A percentile compares a stretch with the other conserved stretches of the same genome.
Evolutionary conservation across 2,888 invertebrate species (phyloP).

Genomic region (Ornithoptera alexandrae): DNA sequence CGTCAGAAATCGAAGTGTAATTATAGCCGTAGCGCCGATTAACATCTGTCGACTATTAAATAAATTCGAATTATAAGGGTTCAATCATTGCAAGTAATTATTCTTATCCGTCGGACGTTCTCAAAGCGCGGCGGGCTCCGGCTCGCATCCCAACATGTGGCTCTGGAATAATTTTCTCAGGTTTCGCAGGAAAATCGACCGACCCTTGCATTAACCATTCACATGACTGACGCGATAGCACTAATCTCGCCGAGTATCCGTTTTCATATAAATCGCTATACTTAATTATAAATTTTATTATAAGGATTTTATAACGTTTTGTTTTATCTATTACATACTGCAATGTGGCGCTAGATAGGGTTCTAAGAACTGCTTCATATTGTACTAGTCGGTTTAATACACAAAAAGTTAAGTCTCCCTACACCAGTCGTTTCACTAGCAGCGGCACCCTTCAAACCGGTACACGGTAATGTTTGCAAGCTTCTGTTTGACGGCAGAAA

Average conservation of each 20-base stretch:
- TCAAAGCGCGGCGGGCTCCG: conserved; percentile 65
- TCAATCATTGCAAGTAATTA: conserved; percentile 80
- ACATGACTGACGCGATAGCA: conserved; percentile 61
- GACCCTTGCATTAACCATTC: conserved; percentile 75
- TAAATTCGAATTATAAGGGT: conserved; percentile 76
- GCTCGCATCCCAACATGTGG: conserved; percentile 52
- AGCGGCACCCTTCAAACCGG: no score
- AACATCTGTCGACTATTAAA: conserved; percentile 80
- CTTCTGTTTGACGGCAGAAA: no score
- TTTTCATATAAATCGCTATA: conserved; percentile 46
- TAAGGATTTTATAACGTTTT: not conserved
- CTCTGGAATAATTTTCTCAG: conserved; percentile 74
- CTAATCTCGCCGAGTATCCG: conserved; percentile 62
- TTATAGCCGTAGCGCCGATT: conserved; percentile 73
- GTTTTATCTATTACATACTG: no score
- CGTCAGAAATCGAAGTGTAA: conserved; percentile 72
- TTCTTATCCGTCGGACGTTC: conserved; percentile 78
- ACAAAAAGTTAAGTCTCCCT: no score
- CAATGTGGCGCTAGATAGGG: no score
- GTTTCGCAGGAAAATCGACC: conserved; percentile 75
- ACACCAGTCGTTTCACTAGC: no score
- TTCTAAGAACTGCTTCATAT: no score
- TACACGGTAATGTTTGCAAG: no score
- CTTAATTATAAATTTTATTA: not conserved
- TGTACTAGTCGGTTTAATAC: no score